These are phyloP conservation scores for Deroplatys truncata DNA, from an alignment of 2,888 invertebrate genomes.

Conservation along the genomic window DNA sequence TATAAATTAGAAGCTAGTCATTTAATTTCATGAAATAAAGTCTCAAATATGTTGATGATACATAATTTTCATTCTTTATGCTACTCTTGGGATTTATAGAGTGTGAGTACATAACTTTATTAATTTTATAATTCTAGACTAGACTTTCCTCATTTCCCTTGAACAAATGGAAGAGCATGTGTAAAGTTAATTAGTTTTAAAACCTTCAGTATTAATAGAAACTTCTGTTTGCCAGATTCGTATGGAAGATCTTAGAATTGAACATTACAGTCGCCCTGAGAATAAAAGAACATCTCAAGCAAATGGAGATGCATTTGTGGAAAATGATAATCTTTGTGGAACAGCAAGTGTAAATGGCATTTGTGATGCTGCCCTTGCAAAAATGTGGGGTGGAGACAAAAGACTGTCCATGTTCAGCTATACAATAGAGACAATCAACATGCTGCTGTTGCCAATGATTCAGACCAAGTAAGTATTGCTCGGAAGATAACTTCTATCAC, in stretches of 20 bases:
- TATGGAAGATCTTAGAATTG: slow-evolving; percentile 63
- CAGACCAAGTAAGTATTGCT: slow-evolving; percentile 70
- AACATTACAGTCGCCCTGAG: slow-evolving; percentile 49
- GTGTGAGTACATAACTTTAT: too few species aligned
- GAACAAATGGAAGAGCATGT: too few species aligned
- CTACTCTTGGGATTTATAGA: too few species aligned
- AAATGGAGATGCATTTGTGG: slow-evolving; percentile 37
- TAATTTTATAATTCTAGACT: too few species aligned
- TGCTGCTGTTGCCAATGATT: slow-evolving; percentile 95
- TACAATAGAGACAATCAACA: slow-evolving; percentile 90
- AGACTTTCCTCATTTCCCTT: too few species aligned
- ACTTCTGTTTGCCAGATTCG: slow-evolving; percentile 11
- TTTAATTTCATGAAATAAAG: too few species aligned
- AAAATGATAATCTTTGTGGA: not conserved
- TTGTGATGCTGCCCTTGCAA: slow-evolving; percentile 27
- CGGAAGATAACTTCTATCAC: not conserved
- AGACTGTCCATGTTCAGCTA: slow-evolving; percentile 88
- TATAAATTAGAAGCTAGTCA: too few species aligned
- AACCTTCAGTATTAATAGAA: too few species aligned
- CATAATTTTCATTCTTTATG: too few species aligned
- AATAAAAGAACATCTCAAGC: slow-evolving; percentile 37
- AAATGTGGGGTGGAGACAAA: slow-evolving; percentile 64
- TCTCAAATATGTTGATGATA: too few species aligned
- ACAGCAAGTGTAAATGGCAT: slow-evolving; percentile 26
- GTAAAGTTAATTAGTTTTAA: too few species aligned